phyloP scores from a whole-genome alignment of 2,113 vertebrate species.

The Daphoenositta chrysoptera region DNA sequence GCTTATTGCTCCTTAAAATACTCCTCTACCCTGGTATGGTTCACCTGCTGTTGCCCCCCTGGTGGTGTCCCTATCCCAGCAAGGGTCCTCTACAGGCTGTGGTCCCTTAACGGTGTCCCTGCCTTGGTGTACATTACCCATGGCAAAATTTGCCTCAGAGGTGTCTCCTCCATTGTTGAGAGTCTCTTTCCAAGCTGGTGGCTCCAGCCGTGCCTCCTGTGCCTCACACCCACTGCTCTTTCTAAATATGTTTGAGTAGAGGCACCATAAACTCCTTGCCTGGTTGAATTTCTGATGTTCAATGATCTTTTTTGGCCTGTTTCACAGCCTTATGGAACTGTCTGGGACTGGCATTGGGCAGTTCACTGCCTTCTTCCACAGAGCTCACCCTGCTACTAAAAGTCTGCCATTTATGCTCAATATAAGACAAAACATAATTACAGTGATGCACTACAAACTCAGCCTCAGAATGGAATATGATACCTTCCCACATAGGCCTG shows the following conservation, averaged over 20 bases:
- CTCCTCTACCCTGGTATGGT: accelerated
- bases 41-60: neutral
- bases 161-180: neutral
- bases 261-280: neutral
- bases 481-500: neutral
- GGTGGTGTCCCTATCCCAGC: neutral
- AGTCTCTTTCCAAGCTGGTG: neutral
- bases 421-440: neutral
- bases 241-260: neutral
- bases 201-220: neutral
- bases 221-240: neutral
- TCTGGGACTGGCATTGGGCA: too few relatives aligned
- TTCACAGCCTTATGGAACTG: accelerated
- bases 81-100: neutral
- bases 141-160: accelerated
- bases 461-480: neutral
- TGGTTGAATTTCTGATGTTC: neutral
- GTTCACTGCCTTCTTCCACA: neutral
- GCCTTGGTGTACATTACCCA: accelerated
- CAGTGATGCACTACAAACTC: neutral
- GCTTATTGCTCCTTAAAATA: neutral
- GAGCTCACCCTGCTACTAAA: neutral
- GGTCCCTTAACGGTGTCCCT: neutral
- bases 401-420: neutral
- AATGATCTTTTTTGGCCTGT: neutral